Evolutionary conservation across 37 sponge, comb jelly and placozoan genomes (phyloP), one percentile per base, ranked within the genome.

Genomic region (Crambe crambe): DNA sequence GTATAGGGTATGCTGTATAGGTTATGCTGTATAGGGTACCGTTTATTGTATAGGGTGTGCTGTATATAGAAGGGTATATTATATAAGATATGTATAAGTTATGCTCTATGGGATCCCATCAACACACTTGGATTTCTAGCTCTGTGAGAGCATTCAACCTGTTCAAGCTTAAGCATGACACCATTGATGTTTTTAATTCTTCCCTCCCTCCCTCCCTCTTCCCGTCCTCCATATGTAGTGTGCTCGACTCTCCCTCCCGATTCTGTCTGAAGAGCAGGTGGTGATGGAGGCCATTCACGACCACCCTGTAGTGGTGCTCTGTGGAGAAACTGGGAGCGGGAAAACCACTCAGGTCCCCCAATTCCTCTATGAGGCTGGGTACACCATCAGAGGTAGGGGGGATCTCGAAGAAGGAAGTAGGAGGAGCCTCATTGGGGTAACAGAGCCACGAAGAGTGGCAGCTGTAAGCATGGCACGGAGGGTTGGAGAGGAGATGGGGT

Each of bases 271-370:
- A 54, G 98, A 97, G 74, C 89, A 94, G 67, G 73, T 42, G 3
- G 81, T 97, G 6, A 89, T 97, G 85, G 98, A 92, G 72, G 83
- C 88, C 42, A 86, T 97, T 40, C 77, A 36, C 40, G 91, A 92
- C 58, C 40, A 90, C 30, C 68, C 74, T 58, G 88, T 97, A 21
- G 83, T 85, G 31, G 74, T 97, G 22, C 37, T 97, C 21, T 91
- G 90, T 69, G 98, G 98, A 32, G 95, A 92, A 42, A 97, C 98
- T 0, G 98, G 98, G 5, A 91, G 93, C 61, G 98, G 98, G 0
- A 97, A 97, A 83, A 97, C 98, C 22, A 97, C 98, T 0, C 98
- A 97, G 81, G 91, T 97, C 1, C 98, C 98, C 8, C 98, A 97
- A 84, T 97, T 97, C 73, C 89, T 97, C 43, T 97, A 95, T 44